These are phyloP conservation scores for Chelonia mydas DNA, from an alignment of 2,797 vertebrate genomes.

Conservation along the genomic window DNA sequence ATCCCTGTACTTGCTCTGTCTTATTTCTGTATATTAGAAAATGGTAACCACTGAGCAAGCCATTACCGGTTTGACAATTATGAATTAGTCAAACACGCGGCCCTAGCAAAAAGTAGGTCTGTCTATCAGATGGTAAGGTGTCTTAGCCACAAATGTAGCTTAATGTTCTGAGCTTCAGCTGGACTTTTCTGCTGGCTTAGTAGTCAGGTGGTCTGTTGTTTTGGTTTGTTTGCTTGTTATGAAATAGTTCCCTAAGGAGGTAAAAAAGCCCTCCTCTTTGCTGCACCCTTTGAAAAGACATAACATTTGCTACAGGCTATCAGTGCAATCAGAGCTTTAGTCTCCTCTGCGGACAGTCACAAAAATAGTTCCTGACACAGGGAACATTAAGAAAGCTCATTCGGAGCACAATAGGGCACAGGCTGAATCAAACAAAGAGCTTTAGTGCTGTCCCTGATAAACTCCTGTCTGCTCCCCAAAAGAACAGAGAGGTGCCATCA, in stretches of 20 bases:
- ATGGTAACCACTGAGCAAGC: conserved; percentile 14
- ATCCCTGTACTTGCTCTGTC: not conserved
- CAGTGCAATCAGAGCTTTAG: not conserved
- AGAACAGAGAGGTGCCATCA: not conserved
- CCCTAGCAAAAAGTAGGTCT: not conserved
- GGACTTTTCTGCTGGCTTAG: conserved; percentile 49
- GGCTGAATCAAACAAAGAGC: conserved; percentile 14
- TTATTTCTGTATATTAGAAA: conserved; percentile 4
- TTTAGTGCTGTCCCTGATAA: not conserved
- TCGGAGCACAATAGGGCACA: conserved; percentile 17
- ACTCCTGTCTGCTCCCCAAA: not conserved
- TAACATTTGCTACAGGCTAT: conserved; percentile 30
- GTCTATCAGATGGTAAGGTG: not conserved
- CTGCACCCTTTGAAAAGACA: conserved; percentile 16
- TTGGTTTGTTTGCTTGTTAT: conserved; percentile 24
- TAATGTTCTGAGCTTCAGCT: conserved; percentile 14
- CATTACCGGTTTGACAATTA: conserved; percentile 20
- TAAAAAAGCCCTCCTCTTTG: not conserved
- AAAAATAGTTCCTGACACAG: conserved; percentile 30
- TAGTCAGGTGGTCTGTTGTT: conserved; percentile 22
- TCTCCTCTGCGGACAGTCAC: conserved; percentile 14
- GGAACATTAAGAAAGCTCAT: conserved; percentile 37
- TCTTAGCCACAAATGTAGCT: not conserved
- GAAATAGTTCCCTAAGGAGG: conserved; percentile 40
- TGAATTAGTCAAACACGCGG: conserved; percentile 35